These are phyloP conservation scores for Halcyon chelicuti DNA, from an alignment of 2,797 vertebrate genomes.

Conservation along the genomic window DNA sequence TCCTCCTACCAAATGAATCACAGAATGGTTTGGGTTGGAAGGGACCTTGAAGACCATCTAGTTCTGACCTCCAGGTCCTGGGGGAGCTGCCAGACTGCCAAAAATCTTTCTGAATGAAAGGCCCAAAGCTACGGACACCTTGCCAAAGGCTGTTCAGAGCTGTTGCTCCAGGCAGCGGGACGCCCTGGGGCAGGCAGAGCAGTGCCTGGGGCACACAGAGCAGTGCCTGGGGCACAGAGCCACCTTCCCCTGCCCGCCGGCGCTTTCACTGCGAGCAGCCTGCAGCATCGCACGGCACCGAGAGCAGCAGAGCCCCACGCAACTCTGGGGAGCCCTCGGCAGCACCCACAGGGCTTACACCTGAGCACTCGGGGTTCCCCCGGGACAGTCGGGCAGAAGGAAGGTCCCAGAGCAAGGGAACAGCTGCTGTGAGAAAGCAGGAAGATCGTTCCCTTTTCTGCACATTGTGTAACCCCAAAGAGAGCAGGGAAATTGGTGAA, in stretches of 20 bases:
- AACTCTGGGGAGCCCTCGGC: background rate
- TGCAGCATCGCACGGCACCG: background rate
- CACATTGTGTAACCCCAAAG: background rate
- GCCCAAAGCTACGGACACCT: background rate
- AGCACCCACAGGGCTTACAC: background rate
- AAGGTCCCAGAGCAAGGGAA: slow-evolving; percentile 6
- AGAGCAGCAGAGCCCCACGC: background rate
- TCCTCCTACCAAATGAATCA: background rate
- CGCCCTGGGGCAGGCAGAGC: too few species aligned
- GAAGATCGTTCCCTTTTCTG: slow-evolving; percentile 2
- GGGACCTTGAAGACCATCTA: background rate
- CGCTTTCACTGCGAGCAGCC: background rate
- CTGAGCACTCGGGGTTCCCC: background rate
- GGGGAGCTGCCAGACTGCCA: background rate
- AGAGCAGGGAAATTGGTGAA: background rate
- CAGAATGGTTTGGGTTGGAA: background rate
- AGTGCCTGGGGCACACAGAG: too few species aligned
- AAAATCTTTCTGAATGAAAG: background rate
- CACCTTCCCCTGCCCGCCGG: background rate
- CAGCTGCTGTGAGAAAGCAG: background rate
- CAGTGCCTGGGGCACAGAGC: too few species aligned
- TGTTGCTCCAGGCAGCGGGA: background rate
- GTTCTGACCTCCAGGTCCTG: too few species aligned
- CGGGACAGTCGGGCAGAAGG: background rate
- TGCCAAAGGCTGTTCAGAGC: background rate